phyloP scores from a whole-genome alignment of 2,113 vertebrate genomes.

The Istiophorus platypterus region DNA sequence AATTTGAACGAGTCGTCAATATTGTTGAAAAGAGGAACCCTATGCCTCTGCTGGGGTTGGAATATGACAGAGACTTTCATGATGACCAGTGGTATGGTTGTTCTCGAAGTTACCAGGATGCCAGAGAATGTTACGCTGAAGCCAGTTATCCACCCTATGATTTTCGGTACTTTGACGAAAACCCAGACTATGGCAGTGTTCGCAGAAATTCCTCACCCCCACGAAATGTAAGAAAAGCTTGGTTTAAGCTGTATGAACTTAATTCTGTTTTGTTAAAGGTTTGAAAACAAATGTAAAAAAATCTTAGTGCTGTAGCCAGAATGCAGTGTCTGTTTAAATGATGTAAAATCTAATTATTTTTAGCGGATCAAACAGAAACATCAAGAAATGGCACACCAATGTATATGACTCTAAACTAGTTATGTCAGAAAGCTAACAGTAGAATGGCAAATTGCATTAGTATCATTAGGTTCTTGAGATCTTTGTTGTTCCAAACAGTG shows the following conservation, averaged over 20 bases:
- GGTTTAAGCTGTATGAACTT: background rate
- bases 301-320: background rate
- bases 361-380: background rate
- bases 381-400: background rate
- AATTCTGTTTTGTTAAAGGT: background rate
- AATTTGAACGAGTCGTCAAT: constrained; percentile 70
- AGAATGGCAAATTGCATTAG: background rate
- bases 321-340: background rate
- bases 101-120: constrained; percentile 38
- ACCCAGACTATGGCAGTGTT: constrained; percentile 37
- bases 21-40: constrained; percentile 66
- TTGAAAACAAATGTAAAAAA: background rate
- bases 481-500: background rate
- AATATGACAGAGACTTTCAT: constrained; percentile 53
- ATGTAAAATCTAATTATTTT: background rate
- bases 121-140: constrained; percentile 44
- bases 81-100: constrained; percentile 58
- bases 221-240: constrained; percentile 61
- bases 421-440: background rate
- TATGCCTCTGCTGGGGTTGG: background rate
- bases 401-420: background rate
- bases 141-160: constrained; percentile 24
- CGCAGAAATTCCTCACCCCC: constrained; percentile 52
- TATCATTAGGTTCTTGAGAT: background rate
- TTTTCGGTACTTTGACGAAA: constrained; percentile 53